Evolutionary conservation across 1,140 invertebrate species (phyloP).

Genomic region (Drosophila pruinosa): DNA sequence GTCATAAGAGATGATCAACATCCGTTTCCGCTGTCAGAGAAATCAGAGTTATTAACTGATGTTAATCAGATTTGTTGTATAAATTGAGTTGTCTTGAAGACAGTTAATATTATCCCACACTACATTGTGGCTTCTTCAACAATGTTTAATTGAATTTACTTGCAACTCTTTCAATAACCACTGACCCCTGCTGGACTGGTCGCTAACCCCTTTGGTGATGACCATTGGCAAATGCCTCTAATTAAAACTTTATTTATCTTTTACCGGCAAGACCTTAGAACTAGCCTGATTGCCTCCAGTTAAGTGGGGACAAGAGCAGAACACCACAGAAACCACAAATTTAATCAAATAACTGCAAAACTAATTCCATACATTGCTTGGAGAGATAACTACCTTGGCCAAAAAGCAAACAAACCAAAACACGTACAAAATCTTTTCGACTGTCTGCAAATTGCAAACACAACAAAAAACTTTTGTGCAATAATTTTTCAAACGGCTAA

Average conservation of each 20-base stretch:
- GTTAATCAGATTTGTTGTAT: slow-evolving; percentile 17
- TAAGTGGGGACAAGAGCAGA: not conserved
- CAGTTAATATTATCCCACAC: slow-evolving; percentile 4
- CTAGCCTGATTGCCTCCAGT: slow-evolving; percentile 25
- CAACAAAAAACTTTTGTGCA: slow-evolving; percentile 63
- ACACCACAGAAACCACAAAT: slow-evolving; percentile 38
- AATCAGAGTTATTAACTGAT: slow-evolving; percentile 4
- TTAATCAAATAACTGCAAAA: slow-evolving; percentile 65
- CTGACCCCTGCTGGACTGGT: not conserved
- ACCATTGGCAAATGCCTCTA: slow-evolving; percentile 41
- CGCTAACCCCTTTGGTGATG: not conserved
- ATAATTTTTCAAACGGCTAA: slow-evolving; percentile 52
- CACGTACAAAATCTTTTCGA: slow-evolving; percentile 39
- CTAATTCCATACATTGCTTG: slow-evolving; percentile 13
- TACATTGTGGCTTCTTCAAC: slow-evolving; percentile 3
- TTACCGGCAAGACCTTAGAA: slow-evolving; percentile 7
- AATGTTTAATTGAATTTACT: slow-evolving; percentile 46
- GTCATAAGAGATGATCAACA: not conserved
- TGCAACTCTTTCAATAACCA: slow-evolving; percentile 39
- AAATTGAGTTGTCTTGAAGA: not conserved
- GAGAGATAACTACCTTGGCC: slow-evolving; percentile 12
- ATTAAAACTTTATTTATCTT: slow-evolving; percentile 69
- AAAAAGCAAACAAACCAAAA: slow-evolving; percentile 13
- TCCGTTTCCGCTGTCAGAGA: slow-evolving; percentile 14
- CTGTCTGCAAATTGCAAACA: slow-evolving; percentile 41